phyloP scores from a whole-genome alignment of 2,888 invertebrate genomes.

The Boloria selene region DNA sequence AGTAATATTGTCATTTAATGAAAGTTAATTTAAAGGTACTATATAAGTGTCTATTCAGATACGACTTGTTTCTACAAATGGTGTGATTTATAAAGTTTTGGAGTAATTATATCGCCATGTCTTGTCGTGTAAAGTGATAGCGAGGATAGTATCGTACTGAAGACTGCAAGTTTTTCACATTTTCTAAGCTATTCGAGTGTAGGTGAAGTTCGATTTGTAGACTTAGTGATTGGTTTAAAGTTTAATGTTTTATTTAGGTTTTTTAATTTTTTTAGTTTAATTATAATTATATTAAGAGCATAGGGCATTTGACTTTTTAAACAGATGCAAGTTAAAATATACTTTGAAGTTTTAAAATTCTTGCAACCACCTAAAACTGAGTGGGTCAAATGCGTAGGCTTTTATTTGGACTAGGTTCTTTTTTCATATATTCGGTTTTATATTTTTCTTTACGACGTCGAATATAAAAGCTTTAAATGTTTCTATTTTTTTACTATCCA shows the following conservation, averaged over 20 bases:
- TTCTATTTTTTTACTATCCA: conserved; percentile 55
- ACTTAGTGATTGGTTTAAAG: not conserved
- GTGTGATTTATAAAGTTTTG: conserved; percentile 7
- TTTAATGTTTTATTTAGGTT: conserved; percentile 14
- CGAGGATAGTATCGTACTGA: conserved; percentile 72
- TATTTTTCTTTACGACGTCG: not conserved
- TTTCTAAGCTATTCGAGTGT: conserved; percentile 25
- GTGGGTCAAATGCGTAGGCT: not conserved
- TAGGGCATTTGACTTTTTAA: not conserved
- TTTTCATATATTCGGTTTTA: conserved; percentile 7
- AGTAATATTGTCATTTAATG: too few species aligned
- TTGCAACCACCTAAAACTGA: not conserved
- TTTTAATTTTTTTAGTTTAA: conserved; percentile 11
- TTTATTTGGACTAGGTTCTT: not conserved
- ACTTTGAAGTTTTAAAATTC: not conserved
- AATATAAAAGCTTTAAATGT: conserved; percentile 22
- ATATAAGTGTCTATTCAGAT: not conserved
- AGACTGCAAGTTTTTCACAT: conserved; percentile 78
- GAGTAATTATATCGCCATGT: conserved; percentile 58
- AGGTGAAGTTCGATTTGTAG: conserved; percentile 11
- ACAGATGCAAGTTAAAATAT: not conserved
- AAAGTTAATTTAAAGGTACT: too few species aligned
- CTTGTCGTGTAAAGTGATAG: conserved; percentile 66
- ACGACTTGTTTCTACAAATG: conserved; percentile 4
- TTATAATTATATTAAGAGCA: not conserved